phyloP scores from a whole-genome alignment of 35 echinoderm and acorn worm species.

The Heliocidaris tuberculata region DNA sequence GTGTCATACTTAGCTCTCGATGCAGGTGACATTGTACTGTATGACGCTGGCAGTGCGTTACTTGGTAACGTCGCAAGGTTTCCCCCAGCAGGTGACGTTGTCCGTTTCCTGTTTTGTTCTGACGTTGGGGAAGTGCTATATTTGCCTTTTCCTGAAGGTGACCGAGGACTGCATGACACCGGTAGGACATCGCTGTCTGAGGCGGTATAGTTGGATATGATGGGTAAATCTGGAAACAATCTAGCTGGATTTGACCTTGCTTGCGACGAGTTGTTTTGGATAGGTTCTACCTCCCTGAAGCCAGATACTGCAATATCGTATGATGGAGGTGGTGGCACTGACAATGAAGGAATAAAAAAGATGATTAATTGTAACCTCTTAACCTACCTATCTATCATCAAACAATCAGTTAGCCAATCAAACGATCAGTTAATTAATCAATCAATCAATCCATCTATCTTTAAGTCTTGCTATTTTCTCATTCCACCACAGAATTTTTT shows the following conservation, averaged over 20 bases:
- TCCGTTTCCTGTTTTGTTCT: background rate
- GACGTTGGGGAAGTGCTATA: background rate
- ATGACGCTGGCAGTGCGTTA: background rate
- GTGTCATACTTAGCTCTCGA: constrained; percentile 1
- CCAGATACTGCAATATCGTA: constrained; percentile 32
- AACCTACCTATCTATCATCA: background rate
- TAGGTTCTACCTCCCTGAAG: background rate
- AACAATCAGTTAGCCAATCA: background rate
- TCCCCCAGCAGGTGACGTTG: background rate
- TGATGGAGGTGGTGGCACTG: constrained; percentile 42
- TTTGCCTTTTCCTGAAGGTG: background rate
- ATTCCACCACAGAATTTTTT: background rate
- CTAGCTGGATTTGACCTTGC: background rate
- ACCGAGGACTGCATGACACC: background rate
- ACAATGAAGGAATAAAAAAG: background rate
- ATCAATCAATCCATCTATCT: background rate
- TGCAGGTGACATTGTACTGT: background rate
- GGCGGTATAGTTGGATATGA: constrained; percentile 1
- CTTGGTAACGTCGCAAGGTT: background rate
- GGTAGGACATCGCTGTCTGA: background rate
- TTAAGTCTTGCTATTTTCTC: background rate
- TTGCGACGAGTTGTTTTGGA: background rate
- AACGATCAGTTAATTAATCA: too few relatives aligned
- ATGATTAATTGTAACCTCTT: background rate
- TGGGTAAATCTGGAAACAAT: background rate